A percentile compares a stretch with the other conserved stretches of the same genome.
phyloP scores from a whole-genome alignment of 2,113 vertebrate genomes.

The Salvelinus alpinus region DNA sequence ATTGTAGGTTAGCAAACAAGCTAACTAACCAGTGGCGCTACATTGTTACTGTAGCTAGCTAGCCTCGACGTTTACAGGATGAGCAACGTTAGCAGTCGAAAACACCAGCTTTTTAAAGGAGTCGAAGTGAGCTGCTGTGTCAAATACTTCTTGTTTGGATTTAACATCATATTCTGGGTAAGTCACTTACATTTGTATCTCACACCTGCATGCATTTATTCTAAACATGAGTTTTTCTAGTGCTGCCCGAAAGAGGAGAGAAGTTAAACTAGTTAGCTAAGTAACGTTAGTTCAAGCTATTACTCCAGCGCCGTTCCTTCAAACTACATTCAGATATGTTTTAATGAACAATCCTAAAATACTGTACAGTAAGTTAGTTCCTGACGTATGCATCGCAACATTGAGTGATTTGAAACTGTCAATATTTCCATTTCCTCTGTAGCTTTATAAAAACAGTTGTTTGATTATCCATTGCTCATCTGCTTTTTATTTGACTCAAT shows the following conservation, averaged over 20 bases:
- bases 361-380: background rate
- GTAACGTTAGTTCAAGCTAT: no score
- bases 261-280: no score
- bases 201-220: no score
- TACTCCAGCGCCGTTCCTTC: no score
- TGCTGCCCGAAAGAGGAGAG: background rate
- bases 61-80: constrained; percentile 64
- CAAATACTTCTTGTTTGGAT: constrained; percentile 79
- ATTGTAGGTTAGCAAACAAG: background rate
- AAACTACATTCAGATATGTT: no score
- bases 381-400: no score
- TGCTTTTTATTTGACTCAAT: background rate
- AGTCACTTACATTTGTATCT: constrained; percentile 43
- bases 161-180: constrained; percentile 81
- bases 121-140: constrained; percentile 81
- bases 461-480: background rate
- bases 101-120: constrained; percentile 75
- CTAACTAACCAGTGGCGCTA: background rate
- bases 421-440: background rate
- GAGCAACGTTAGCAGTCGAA: constrained; percentile 56
- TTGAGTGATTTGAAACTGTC: background rate
- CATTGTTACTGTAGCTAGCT: constrained; percentile 19
- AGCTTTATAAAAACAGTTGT: background rate
- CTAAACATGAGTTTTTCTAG: background rate
- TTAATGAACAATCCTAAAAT: no score